Evolutionary conservation across 2,797 vertebrate genomes (phyloP), one percentile per base, ranked within the genome.

Genomic region (Alfaro cultratus): DNA sequence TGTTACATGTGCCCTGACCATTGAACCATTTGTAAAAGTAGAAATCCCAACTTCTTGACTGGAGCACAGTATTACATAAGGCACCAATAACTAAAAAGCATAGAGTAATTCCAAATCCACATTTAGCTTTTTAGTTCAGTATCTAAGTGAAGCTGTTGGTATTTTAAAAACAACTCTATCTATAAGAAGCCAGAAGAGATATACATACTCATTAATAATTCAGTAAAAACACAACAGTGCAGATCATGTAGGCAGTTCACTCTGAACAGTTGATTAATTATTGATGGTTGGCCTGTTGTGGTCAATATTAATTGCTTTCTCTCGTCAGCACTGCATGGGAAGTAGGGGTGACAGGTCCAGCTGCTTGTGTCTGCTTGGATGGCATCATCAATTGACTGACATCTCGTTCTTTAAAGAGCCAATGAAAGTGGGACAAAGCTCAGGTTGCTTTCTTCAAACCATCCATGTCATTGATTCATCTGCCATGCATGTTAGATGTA

Each of bases 221-320:
- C 11, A 76, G 39, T 45, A 15, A 68, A 76, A 55, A 57, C 64
- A 68, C 49, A 46, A 73, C 70, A 79, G 70, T 15, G 49, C 55
- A 31, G 39, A 13, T 53, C 82, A 76, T 68, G 47, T 47, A 68
- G 68, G 70, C 5, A 47, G 31, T 41, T 77, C 45, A 39, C 34
- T 62, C 43, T 62, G 70, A 55, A 73, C 31, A 45, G n/a, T 39
- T 41, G 49, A 51, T 76, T 36, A 55, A 45, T 80, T 76, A 75
- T 21, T 76, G 43, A 73, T 73, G 71, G 49, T 83, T 67, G 23
- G 46, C 73, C 18, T 80, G 73, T 70, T 53, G 29, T 47, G 23
- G 74, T 76, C 62, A 46, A 34, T 26, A 80, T 73, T 64, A 76
- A 73, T 12, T 31, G 47, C 53, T 60, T 46, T n/a, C 26, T 47